Evolutionary conservation across 2,113 vertebrate genomes (phyloP).

Genomic region (Salvator merianae): DNA sequence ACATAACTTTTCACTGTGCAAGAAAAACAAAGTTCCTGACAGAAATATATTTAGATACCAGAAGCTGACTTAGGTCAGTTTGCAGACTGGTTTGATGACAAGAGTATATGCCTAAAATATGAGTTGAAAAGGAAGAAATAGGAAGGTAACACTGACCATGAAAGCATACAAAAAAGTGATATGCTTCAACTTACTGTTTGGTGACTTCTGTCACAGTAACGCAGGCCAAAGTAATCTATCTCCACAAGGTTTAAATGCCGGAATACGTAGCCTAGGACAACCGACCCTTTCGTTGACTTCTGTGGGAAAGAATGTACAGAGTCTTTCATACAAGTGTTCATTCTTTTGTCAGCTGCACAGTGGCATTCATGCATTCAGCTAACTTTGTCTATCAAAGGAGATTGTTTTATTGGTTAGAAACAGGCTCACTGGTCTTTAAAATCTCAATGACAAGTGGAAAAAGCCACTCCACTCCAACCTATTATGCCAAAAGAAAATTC

Average conservation of each 20-base stretch:
- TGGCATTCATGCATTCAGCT: conserved; percentile 60
- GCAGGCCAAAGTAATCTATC: conserved; percentile 91
- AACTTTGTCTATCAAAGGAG: conserved; percentile 23
- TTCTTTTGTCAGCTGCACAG: conserved; percentile 59
- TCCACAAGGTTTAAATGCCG: conserved; percentile 86
- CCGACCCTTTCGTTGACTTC: conserved; percentile 88
- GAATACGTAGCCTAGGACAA: conserved; percentile 88
- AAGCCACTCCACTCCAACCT: too few relatives aligned
- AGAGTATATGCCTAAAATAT: neutral
- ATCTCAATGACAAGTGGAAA: conserved; percentile 18
- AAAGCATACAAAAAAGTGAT: conserved; percentile 12
- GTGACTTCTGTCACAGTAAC: conserved; percentile 89
- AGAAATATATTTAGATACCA: neutral
- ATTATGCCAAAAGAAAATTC: conserved; percentile 23
- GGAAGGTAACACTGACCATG: conserved; percentile 21
- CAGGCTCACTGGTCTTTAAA: conserved; percentile 34
- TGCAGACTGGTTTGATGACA: neutral
- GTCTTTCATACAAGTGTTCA: conserved; percentile 64
- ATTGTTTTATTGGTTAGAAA: conserved; percentile 38
- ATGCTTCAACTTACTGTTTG: conserved; percentile 83
- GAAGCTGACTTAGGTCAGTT: neutral
- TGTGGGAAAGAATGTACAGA: conserved; percentile 81
- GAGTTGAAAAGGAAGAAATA: neutral
- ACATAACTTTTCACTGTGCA: neutral
- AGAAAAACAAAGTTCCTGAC: neutral